Evolutionary conservation across 2,113 vertebrate species (phyloP).

Genomic region (Brachyhypopomus occidentalis): DNA sequence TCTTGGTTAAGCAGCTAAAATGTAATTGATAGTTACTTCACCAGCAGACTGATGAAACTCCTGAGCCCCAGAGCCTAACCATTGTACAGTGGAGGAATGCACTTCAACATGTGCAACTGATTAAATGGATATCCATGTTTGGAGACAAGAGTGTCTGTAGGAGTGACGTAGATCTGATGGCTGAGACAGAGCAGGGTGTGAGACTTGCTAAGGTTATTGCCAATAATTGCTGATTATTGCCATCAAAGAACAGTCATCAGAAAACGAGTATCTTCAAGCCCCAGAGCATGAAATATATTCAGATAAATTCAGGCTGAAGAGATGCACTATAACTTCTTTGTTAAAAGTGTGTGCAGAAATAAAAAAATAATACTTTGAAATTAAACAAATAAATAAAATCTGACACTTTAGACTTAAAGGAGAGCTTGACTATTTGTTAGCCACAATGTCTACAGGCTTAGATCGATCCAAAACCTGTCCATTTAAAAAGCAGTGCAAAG

Average conservation of each 20-base stretch:
- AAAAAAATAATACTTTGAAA: too few relatives aligned
- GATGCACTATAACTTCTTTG: neutral
- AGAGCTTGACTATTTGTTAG: too few relatives aligned
- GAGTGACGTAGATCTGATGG: slow-evolving; percentile 4
- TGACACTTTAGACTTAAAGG: too few relatives aligned
- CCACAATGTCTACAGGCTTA: too few relatives aligned
- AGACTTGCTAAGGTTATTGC: too few relatives aligned
- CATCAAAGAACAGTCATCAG: neutral
- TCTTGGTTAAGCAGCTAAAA: neutral
- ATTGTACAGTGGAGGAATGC: slow-evolving; percentile 26
- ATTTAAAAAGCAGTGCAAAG: too few relatives aligned
- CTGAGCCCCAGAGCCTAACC: neutral
- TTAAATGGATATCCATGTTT: slow-evolving; percentile 11
- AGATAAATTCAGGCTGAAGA: neutral
- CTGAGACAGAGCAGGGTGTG: neutral
- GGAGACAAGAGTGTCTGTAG: slow-evolving; percentile 10
- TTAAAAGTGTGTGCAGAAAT: neutral
- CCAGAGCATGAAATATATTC: neutral
- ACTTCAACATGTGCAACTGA: neutral
- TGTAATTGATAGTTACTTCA: slow-evolving; percentile 19
- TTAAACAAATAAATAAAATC: too few relatives aligned
- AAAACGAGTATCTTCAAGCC: neutral
- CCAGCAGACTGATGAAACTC: slow-evolving; percentile 3
- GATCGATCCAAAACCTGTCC: too few relatives aligned
- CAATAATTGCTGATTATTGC: neutral